Evolutionary conservation across 2,113 vertebrate species (phyloP), one percentile per base, ranked within the genome.

Genomic region (Fulmarus glacialis): DNA sequence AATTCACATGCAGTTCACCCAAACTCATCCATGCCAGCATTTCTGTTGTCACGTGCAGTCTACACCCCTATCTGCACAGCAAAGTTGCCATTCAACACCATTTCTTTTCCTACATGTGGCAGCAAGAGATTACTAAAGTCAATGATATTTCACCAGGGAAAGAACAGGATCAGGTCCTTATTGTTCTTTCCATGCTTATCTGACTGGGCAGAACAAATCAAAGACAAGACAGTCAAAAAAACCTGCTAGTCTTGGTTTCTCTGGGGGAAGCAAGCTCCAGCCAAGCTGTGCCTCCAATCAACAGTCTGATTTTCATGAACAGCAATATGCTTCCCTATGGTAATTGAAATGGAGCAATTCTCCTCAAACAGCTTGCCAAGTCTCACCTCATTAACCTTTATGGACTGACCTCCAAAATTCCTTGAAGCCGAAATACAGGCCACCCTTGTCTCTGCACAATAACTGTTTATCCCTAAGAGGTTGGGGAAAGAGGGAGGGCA

Each of bases 341-440:
- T 62, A 90, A 82, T 27, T 80, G 82, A 95, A 92, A 96, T 40
- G 81, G 86, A 91, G 90, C 26, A 62, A 64, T 59, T 90, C 85
- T 86, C 73, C 89, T 85, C 93, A 91, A 95, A 79, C 64, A 77
- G 91, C 47, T 82, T 90, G 90, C 89, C 48, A 48, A 82, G 89
- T 92, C 81, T 94, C 94, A 93, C 93, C 94, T 94, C 92, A 84
- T 82, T 94, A 94, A 96, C 95, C 95, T 94, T 93, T 94, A 89
- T 13, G 18, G 77, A 96, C 77, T 91, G 93, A 96, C 96, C 92
- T 94, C 92, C 84, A 93, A 85, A 92, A 95, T 83, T 93, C 94
- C 93, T 95, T 97, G 90, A 92, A 96, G 78, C 78, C 81, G 59
- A n/a, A 97, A 70, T 52, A 82, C 55, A 89, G 71, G 74, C 72